phyloP scores from a whole-genome alignment of 2,113 vertebrate genomes.

The Zingel zingel region DNA sequence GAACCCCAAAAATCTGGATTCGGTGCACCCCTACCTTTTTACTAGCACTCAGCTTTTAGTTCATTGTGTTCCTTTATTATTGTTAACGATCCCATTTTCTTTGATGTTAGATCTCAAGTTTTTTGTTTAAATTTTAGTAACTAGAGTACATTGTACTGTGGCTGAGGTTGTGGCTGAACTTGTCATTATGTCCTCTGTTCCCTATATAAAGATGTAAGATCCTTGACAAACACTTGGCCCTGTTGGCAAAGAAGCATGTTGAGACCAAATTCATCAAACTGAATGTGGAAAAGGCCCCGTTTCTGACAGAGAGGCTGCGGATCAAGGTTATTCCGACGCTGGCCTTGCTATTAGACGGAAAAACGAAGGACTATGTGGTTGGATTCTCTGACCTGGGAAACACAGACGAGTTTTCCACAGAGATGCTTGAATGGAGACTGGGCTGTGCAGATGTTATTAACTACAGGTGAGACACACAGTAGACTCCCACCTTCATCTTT shows the following conservation, averaged over 20 bases:
- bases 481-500: background rate
- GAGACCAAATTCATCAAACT: constrained; percentile 98
- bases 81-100: background rate
- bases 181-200: constrained; percentile 8
- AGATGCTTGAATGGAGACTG: constrained; percentile 96
- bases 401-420: constrained; percentile 96
- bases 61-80: background rate
- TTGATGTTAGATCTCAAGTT: background rate
- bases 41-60: background rate
- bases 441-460: constrained; percentile 92
- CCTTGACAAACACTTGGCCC: constrained; percentile 92
- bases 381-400: constrained; percentile 96
- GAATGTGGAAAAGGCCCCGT: constrained; percentile 96
- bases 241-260: constrained; percentile 94
- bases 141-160: background rate
- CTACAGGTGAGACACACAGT: constrained; percentile 88
- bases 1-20: no score
- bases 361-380: constrained; percentile 94
- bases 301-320: constrained; percentile 93
- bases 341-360: constrained; percentile 93
- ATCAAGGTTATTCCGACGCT: constrained; percentile 96
- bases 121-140: background rate
- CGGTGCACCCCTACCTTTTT: background rate
- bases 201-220: constrained; percentile 90
- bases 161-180: no score